A percentile compares a stretch with the other conserved stretches of the same genome.
Conservation (phyloP, 2,888 invertebrate species). For the Ashinkailepas kermadecensis region DNA sequence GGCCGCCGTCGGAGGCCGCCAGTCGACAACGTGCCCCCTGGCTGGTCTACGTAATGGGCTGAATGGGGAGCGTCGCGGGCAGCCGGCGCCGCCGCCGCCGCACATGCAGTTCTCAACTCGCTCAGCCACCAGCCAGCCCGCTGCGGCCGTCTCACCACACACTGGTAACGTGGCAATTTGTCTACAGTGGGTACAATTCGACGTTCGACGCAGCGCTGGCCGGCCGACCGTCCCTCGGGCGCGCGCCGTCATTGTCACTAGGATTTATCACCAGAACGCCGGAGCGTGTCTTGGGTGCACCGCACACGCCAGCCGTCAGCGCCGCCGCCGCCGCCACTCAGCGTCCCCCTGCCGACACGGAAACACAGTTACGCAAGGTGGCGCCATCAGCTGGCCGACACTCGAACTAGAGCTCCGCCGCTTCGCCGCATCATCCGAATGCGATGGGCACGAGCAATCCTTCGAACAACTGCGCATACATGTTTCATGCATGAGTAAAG, state of each 20-base stretch:
- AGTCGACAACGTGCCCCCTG: background rate
- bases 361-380: background rate
- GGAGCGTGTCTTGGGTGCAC: slow-evolving; percentile 9
- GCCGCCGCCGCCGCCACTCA: background rate
- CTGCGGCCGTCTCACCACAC: background rate
- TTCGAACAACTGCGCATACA: too few relatives aligned
- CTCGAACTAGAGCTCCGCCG: background rate
- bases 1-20: background rate
- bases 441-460: too few relatives aligned
- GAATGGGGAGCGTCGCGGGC: background rate
- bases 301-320: background rate
- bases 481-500: too few relatives aligned
- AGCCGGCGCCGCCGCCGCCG: background rate
- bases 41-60: background rate
- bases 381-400: background rate
- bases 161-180: slow-evolving; percentile 18
- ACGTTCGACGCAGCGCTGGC: background rate
- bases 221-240: background rate
- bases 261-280: slow-evolving; percentile 21
- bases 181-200: background rate
- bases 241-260: background rate
- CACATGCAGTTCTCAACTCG: background rate
- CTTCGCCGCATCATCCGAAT: too few relatives aligned
- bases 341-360: background rate
- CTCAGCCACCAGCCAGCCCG: background rate